Evolutionary conservation across 1,140 invertebrate genomes (phyloP), one percentile per base, ranked within the genome.

Genomic region (Batillaria attramentaria): DNA sequence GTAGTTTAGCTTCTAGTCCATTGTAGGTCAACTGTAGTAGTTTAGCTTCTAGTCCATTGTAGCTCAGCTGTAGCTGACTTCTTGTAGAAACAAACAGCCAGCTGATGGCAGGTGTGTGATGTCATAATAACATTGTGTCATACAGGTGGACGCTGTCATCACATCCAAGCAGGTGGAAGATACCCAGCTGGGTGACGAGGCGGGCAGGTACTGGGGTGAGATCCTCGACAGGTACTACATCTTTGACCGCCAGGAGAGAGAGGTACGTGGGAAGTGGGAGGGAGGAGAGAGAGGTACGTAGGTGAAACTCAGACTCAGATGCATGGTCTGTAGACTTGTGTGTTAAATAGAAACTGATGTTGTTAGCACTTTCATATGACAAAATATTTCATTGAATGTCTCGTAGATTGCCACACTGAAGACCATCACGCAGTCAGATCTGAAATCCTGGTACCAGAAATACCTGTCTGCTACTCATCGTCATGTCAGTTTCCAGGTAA

Each of bases 231-330:
- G 82, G 33, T 68, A 33, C 6, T 86, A 83, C 72, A 60, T 86
- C 33, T 86, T 86, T 80, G 79, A 86, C 60, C 42, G 78, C 18
- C 60, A 79, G n/a, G 83, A 86, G 3, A 81, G 77, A 72, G 85
- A 86, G 85, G 85, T 84, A 50, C 66, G 0, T 65, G 1, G 18
- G 18, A 65, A 13, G 31, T 33, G 13, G 16, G 1, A 24, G 1
- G 62, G 10, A 0, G 37, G 31, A 68, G 8, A 24, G 35, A 16
- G 8, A n/a, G 6, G 6, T 13, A 24, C 62, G 16, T 1, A 1
- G 1, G 31, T 20, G 24, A 1, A 16, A 16, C 20, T n/a, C 31
- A 1, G 33, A 16, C 31, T 28, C 20, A 65, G 2, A 33, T 28
- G 13, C 8, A 1, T 16, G 16, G 2, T 28, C 24, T 33, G 33